A percentile compares a stretch with the other conserved stretches of the same genome.
Conservation (phyloP, 2,888 invertebrate species). For the Alsophila aescularia region DNA sequence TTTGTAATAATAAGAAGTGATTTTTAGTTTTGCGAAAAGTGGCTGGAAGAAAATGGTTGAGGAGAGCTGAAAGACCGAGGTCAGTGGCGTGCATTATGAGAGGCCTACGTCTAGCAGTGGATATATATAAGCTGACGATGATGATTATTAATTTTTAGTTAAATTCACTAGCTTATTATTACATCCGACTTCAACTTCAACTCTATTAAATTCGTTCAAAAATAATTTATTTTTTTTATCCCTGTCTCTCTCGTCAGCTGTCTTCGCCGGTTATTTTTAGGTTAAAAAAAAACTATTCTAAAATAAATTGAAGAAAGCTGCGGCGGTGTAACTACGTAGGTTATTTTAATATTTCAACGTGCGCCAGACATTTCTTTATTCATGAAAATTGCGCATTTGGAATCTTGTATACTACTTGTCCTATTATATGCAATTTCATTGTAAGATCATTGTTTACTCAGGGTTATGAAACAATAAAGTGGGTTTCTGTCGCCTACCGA, state of each 20-base stretch:
- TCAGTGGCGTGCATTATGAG: too few relatives aligned
- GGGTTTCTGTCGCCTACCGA: constrained; percentile 68
- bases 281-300: constrained; percentile 81
- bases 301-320: constrained; percentile 81
- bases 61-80: too few relatives aligned
- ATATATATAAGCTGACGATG: too few relatives aligned
- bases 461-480: constrained; percentile 81
- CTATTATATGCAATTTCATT: constrained; percentile 58
- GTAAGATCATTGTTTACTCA: constrained; percentile 72
- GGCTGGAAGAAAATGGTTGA: too few relatives aligned
- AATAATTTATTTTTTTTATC: constrained; percentile 32
- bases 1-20: too few relatives aligned
- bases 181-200: background rate
- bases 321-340: constrained; percentile 70
- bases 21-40: too few relatives aligned
- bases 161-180: too few relatives aligned
- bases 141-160: too few relatives aligned
- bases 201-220: constrained; percentile 22
- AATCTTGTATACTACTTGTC: constrained; percentile 54
- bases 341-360: constrained; percentile 79
- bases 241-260: constrained; percentile 72
- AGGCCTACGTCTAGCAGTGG: too few relatives aligned
- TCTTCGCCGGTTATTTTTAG: constrained; percentile 82
- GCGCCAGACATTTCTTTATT: constrained; percentile 66
- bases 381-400: constrained; percentile 76